Conservation (phyloP, 2,888 invertebrate genomes). For the Bellardia bayeri region DNA sequence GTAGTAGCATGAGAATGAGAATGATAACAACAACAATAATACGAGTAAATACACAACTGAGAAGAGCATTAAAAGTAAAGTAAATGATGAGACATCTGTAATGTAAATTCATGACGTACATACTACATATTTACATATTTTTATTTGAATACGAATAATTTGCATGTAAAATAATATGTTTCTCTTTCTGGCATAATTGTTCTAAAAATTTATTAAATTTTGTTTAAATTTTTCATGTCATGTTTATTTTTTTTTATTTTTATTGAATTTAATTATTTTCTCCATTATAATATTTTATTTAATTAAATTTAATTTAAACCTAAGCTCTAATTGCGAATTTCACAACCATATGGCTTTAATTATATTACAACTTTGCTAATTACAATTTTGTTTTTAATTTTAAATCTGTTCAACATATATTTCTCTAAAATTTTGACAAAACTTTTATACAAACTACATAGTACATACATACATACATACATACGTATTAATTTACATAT, state of each 20-base stretch:
- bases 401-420: constrained; percentile 4
- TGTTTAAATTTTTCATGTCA: neutral
- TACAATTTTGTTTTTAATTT: constrained; percentile 43
- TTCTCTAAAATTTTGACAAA: constrained; percentile 53
- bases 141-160: neutral
- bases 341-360: constrained; percentile 79
- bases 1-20: too few relatives aligned
- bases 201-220: constrained; percentile 34
- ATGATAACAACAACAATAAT: too few relatives aligned
- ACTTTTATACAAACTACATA: constrained; percentile 40
- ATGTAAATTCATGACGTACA: too few relatives aligned
- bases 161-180: neutral
- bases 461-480: neutral
- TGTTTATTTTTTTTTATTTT: constrained; percentile 1
- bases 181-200: neutral
- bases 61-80: too few relatives aligned
- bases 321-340: constrained; percentile 80
- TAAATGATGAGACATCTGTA: too few relatives aligned
- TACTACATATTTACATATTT: too few relatives aligned
- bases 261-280: constrained; percentile 6
- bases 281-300: neutral
- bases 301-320: constrained; percentile 70
- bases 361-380: constrained; percentile 70
- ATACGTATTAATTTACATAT: too few relatives aligned
- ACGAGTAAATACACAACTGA: too few relatives aligned